Evolutionary conservation across 2,888 invertebrate species (phyloP), one percentile per base, ranked within the genome.

Genomic region (Rutpela maculata): DNA sequence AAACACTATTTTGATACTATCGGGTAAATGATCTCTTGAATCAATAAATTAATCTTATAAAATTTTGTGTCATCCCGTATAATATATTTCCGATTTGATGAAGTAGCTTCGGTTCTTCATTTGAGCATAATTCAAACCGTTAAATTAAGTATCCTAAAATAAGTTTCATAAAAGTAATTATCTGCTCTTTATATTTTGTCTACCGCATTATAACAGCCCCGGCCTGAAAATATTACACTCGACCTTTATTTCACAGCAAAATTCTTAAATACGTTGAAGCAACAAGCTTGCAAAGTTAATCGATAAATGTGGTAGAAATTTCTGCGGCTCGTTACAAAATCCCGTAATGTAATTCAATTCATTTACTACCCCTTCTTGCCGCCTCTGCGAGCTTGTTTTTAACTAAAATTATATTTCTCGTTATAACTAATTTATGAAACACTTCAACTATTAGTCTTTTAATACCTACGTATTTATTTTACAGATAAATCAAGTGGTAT

Each of bases 211-310:
- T 62, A 60, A 50, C n/a, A 22, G 31, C 70, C 69, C 35, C 17
- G 50, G 43, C 17, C 43, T 19, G 59, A 55, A 50, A 63, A 72
- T 72, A 63, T 63, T 72, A 62, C 62, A 50, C 26, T 55, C 38
- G 63, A 63, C 72, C 63, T 55, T 72, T 63, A 63, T 38, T 72
- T 63, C 72, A 63, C 55, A 18, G 62, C 62, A 31, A 63, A 63
- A 72, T 72, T 72, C 72, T 72, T 72, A 63, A 72, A 62, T 50
- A 63, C 50, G 22, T 15, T 18, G 72, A 72, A 72, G 72, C 72
- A 72, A 72, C 72, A 72, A 72, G 72, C 72, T 43, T 55, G 72
- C 63, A 62, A 22, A 50, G 71, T 62, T 60, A 71, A 72, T 72
- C 72, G 72, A 72, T 72, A 72, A 70, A 55, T 72, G 72, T 55